Evolutionary conservation across 2,797 vertebrate genomes (phyloP).

Genomic region (Vireo griseus): DNA sequence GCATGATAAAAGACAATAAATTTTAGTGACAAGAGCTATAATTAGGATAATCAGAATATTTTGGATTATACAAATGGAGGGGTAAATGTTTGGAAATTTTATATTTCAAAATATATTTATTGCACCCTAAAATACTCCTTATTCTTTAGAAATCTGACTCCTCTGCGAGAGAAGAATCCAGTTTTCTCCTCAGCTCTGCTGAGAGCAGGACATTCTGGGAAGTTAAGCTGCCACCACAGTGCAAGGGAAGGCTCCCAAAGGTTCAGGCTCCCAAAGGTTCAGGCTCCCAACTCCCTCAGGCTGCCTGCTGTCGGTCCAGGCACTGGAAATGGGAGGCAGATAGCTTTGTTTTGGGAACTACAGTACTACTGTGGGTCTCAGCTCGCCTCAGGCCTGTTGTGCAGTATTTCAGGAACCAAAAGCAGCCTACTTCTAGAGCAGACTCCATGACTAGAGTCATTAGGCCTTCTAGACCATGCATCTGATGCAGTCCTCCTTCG

Average conservation of each 20-base stretch:
- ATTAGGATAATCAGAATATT: background rate
- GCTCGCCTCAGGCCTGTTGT: background rate
- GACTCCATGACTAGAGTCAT: background rate
- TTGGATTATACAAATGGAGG: background rate
- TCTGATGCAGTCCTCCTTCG: background rate
- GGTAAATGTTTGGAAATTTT: background rate
- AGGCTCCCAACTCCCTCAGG: background rate
- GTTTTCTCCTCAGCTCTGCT: background rate
- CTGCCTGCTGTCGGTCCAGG: background rate
- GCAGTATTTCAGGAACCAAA: background rate
- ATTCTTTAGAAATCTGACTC: background rate
- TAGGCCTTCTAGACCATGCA: background rate
- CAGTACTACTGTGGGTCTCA: background rate
- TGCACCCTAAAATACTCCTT: background rate
- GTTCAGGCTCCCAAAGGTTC: background rate
- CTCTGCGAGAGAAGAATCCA: background rate
- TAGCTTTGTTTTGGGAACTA: background rate
- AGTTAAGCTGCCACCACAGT: fast-evolving
- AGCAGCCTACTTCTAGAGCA: background rate
- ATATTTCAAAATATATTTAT: background rate
- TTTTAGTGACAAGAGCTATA: background rate
- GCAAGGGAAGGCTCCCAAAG: background rate
- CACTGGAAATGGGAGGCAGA: background rate
- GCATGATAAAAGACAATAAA: background rate
- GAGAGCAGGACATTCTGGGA: background rate